Base-by-base conservation (phyloP, 1,140 invertebrate genomes). In the Coenobita brevimanus region DNA sequence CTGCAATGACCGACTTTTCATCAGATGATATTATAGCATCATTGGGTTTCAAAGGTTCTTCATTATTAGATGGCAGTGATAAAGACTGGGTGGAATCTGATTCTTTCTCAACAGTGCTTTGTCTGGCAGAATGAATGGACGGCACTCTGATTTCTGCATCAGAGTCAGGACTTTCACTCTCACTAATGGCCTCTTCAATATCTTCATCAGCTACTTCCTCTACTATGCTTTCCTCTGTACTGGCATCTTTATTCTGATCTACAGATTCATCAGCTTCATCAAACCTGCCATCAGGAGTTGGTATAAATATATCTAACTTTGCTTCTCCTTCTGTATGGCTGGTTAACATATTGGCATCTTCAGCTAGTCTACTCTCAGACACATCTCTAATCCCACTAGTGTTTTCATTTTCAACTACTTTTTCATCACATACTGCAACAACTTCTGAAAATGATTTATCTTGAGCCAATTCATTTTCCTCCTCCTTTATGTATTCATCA, bases 291-390 rank as follows among this genome's bases (percentile, higher is more conserved):
- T 71, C 76, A 36, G 85, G 67, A 33, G 78, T 57, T 50, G 85
- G 85, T 36, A 87, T 80, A 60, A 71, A 87, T 41, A 87, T 87
- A n/a, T 87, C 85, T 57, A 87, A 71, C 67, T 87, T 87, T 69
- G 38, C 78, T 41, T 87, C 85, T 38, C 64, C 50, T 43, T 87
- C 64, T 27, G 27, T 62, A 62, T 1, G 36, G 33, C 15, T 30
- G 15, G 33, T 21, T 13, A 10, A n/a, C 27, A 60, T 10, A 62
- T 57, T 36, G 27, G 27, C 6, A 2, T 38, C 62, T 38, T 71
- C 27, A 46, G 38, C 8, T 30, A 50, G 17, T 4, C 41, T 38
- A 46, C 10, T 79, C 36, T 67, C 73, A 85, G n/a, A n/a, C n/a
- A 10, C 71, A 60, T 8, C 24, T 50, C 73, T 73, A 3, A 46